phyloP scores from a whole-genome alignment of 1,140 invertebrate species.

The Drosophila cardini region DNA sequence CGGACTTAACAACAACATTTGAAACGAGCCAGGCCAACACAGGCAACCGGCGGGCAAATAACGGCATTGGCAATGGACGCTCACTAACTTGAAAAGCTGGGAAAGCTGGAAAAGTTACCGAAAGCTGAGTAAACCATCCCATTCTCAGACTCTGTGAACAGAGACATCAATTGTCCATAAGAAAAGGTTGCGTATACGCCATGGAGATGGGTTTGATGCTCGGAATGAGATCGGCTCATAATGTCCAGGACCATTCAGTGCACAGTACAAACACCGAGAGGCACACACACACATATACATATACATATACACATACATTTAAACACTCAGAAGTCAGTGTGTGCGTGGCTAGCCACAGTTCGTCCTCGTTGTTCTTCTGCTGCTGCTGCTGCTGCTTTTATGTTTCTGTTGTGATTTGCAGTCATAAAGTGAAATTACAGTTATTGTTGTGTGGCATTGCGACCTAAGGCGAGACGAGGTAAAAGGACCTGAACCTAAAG shows the following conservation, averaged over 20 bases:
- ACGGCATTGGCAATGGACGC: conserved; percentile 34
- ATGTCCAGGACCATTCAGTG: conserved; percentile 55
- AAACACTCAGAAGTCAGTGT: neutral
- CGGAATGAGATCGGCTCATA: conserved; percentile 52
- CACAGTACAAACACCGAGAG: conserved; percentile 49
- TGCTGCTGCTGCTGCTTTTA: conserved; percentile 57
- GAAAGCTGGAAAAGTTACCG: neutral
- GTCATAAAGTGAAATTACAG: conserved; percentile 83
- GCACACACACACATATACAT: too few species aligned
- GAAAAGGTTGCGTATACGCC: conserved; percentile 82
- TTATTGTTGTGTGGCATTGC: conserved; percentile 63
- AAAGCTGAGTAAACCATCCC: neutral
- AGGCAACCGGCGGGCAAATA: conserved; percentile 56
- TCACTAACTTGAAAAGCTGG: conserved; percentile 50
- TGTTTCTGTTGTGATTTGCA: conserved; percentile 81
- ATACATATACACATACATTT: too few species aligned
- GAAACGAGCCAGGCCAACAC: conserved; percentile 55
- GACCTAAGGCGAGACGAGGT: conserved; percentile 14
- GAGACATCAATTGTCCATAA: conserved; percentile 83
- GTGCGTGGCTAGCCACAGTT: conserved; percentile 40
- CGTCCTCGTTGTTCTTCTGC: conserved; percentile 39
- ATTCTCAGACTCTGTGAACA: conserved; percentile 30
- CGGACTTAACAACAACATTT: conserved; percentile 82
- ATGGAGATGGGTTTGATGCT: neutral
- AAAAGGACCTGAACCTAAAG: conserved; percentile 44